Evolutionary conservation across 2,113 vertebrate species (phyloP).

Genomic region (Mus pahari): DNA sequence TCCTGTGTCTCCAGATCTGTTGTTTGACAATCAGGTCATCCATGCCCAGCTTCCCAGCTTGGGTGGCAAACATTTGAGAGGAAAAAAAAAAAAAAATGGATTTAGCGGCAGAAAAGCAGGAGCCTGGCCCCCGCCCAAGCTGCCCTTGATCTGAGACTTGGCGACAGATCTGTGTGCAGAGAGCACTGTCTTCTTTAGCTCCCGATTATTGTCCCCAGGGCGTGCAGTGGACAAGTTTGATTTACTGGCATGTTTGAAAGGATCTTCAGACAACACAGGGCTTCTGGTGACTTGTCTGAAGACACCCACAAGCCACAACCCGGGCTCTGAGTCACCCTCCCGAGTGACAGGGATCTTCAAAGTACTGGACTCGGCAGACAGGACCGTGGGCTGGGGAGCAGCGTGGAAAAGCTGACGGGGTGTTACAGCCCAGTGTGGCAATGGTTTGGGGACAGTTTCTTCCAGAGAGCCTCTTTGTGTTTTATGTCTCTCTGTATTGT

Average conservation of each 20-base stretch:
- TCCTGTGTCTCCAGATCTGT: background rate
- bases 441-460: slow-evolving; percentile 17
- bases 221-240: slow-evolving; percentile 80
- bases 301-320: slow-evolving; percentile 57
- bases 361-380: background rate
- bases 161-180: slow-evolving; percentile 68
- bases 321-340: slow-evolving; percentile 48
- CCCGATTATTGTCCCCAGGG: slow-evolving; percentile 79
- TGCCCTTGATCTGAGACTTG: slow-evolving; percentile 80
- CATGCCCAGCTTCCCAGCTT: slow-evolving; percentile 81
- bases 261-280: slow-evolving; percentile 82
- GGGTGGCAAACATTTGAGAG: slow-evolving; percentile 80
- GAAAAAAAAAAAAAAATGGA: background rate
- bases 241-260: slow-evolving; percentile 87
- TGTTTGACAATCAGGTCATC: slow-evolving; percentile 53
- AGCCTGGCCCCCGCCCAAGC: slow-evolving; percentile 77
- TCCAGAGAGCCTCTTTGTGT: background rate
- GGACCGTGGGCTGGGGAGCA: background rate
- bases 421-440: slow-evolving; percentile 39
- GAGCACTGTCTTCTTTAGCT: slow-evolving; percentile 72
- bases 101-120: slow-evolving; percentile 84
- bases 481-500: background rate
- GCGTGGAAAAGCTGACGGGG: slow-evolving; percentile 16
- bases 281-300: slow-evolving; percentile 84
- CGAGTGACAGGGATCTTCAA: slow-evolving; percentile 32